These are phyloP conservation scores for Drosophila pseudoananassae DNA, from an alignment of 1,140 invertebrate genomes.

Conservation along the genomic window DNA sequence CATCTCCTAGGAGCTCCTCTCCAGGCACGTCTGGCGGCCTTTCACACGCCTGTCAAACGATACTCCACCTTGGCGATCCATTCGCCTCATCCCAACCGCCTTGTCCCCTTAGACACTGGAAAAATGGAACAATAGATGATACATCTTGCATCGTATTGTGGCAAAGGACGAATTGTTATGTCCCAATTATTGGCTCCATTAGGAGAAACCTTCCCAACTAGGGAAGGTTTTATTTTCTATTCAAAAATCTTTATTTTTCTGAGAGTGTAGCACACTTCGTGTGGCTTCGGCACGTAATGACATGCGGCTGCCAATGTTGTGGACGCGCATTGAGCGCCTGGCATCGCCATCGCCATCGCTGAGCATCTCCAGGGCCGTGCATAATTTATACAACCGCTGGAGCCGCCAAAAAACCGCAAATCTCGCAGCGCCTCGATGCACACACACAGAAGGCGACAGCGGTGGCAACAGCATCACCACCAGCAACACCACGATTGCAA, in stretches of 20 bases:
- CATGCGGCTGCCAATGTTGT: conserved; percentile 75
- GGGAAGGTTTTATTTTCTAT: too few species aligned
- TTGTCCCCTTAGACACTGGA: neutral
- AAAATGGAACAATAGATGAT: neutral
- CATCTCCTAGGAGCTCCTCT: conserved; percentile 29
- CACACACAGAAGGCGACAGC: conserved; percentile 29
- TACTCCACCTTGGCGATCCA: conserved; percentile 10
- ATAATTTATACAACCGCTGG: conserved; percentile 70
- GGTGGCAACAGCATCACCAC: conserved; percentile 4
- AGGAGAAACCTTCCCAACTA: too few species aligned
- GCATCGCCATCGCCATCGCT: conserved; percentile 21
- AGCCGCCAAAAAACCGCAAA: conserved; percentile 72
- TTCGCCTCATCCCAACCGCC: conserved; percentile 3
- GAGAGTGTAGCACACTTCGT: conserved; percentile 27
- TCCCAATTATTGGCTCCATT: too few species aligned
- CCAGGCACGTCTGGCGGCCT: conserved; percentile 50
- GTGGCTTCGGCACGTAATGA: conserved; percentile 67
- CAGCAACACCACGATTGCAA: conserved; percentile 8
- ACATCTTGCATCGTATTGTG: neutral
- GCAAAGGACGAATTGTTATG: too few species aligned
- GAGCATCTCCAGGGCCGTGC: conserved; percentile 37
- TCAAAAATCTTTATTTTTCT: neutral
- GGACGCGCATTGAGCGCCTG: conserved; percentile 45
- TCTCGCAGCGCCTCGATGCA: conserved; percentile 58
- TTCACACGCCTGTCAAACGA: conserved; percentile 58